A percentile compares a stretch with the other conserved stretches of the same genome.
phyloP scores from a whole-genome alignment of 2,113 vertebrate species.

The Sturnus vulgaris region DNA sequence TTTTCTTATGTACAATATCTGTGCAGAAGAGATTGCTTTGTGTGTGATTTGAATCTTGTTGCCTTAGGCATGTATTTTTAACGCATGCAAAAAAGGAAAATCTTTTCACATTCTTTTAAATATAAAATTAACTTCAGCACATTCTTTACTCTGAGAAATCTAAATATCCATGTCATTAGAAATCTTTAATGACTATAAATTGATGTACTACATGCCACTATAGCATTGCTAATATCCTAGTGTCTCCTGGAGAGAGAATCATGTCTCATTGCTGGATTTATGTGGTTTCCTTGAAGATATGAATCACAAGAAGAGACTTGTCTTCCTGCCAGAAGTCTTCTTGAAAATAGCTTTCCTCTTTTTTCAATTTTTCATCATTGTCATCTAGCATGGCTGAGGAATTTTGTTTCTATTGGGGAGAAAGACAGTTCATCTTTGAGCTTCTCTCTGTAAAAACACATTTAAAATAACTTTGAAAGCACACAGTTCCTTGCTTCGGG shows the following conservation, averaged over 20 bases:
- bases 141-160: neutral
- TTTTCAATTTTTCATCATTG: neutral
- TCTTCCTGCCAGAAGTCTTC: neutral
- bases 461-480: neutral
- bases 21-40: neutral
- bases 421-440: neutral
- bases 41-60: neutral
- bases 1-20: neutral
- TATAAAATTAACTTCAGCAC: neutral
- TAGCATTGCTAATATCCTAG: neutral
- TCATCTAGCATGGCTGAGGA: neutral
- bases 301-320: neutral
- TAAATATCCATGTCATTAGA: neutral
- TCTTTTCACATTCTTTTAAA: neutral
- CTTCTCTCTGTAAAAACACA: neutral
- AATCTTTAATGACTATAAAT: neutral
- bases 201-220: neutral
- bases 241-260: neutral
- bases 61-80: neutral
- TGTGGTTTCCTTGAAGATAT: neutral
- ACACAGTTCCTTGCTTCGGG: neutral
- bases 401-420: neutral
- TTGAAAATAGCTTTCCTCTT: neutral
- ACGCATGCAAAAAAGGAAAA: neutral
- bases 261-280: neutral